Evolutionary conservation across 1,140 invertebrate genomes (phyloP).

Genomic region (Drosophila tristis): DNA sequence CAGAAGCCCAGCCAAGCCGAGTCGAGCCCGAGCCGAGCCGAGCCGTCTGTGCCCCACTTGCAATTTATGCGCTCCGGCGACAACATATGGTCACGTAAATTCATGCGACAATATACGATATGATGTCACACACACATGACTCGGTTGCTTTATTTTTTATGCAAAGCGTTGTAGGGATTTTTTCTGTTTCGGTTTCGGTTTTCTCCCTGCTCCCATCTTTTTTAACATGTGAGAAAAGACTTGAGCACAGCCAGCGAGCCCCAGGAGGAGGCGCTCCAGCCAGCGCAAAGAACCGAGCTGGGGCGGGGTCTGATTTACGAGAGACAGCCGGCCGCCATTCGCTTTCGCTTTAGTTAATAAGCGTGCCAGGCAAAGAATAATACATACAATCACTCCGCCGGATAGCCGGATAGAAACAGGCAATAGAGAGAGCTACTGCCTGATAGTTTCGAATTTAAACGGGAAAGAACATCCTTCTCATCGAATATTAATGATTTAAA

Average conservation of each 20-base stretch:
- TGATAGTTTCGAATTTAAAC: neutral
- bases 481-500: neutral
- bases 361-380: constrained; percentile 44
- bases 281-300: neutral
- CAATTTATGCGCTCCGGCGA: constrained; percentile 79
- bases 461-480: neutral
- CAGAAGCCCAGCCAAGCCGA: constrained; percentile 2
- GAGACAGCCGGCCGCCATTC: constrained; percentile 63
- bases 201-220: constrained; percentile 30
- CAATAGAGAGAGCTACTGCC: neutral
- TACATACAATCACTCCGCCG: constrained; percentile 15
- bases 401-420: too few relatives aligned
- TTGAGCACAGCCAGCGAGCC: constrained; percentile 43
- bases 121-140: constrained; percentile 75
- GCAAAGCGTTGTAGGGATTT: constrained; percentile 77
- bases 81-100: constrained; percentile 83
- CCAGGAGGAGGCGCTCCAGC: constrained; percentile 7
- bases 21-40: neutral
- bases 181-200: constrained; percentile 38
- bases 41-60: constrained; percentile 71
- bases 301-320: constrained; percentile 60
- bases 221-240: constrained; percentile 78
- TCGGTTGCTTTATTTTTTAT: constrained; percentile 77
- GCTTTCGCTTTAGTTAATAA: constrained; percentile 67
- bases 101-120: constrained; percentile 82